Conservation (phyloP, 2,888 invertebrate genomes). For the Cephus nigrinus region DNA sequence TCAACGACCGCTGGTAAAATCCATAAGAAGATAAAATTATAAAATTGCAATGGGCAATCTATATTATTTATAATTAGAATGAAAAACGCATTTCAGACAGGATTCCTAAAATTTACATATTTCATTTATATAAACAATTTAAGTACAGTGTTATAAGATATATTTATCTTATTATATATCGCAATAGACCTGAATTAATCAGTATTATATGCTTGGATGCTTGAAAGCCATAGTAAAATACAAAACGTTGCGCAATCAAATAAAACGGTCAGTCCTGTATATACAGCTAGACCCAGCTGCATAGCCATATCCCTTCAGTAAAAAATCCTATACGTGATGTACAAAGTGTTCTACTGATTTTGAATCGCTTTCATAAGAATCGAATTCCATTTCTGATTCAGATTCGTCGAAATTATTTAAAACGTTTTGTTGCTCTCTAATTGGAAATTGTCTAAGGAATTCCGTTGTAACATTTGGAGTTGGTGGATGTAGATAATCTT, state of each 20-base stretch:
- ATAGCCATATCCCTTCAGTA: background rate
- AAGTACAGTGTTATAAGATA: background rate
- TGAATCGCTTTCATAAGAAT: background rate
- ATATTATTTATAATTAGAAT: too few relatives aligned
- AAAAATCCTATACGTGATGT: background rate
- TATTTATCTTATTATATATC: background rate
- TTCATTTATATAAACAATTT: background rate
- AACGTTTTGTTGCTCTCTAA: background rate
- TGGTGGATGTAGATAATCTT: conserved; percentile 71
- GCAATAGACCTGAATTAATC: background rate
- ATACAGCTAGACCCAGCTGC: too few relatives aligned
- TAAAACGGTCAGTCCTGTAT: background rate
- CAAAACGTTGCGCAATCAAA: background rate
- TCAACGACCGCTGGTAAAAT: background rate
- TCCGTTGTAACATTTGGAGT: conserved; percentile 25
- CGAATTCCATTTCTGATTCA: background rate
- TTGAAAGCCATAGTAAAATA: background rate
- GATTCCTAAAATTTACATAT: background rate
- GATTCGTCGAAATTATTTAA: background rate
- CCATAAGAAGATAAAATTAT: background rate
- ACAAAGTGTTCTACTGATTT: background rate
- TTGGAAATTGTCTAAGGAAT: conserved; percentile 21
- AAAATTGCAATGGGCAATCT: too few relatives aligned
- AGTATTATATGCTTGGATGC: background rate
- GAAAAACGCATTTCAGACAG: too few relatives aligned